Percentiles rank a stretch among this genome's conserved stretches.
Evolutionary conservation across 2,113 vertebrate species (phyloP).

Genomic region (Cacatua alba): DNA sequence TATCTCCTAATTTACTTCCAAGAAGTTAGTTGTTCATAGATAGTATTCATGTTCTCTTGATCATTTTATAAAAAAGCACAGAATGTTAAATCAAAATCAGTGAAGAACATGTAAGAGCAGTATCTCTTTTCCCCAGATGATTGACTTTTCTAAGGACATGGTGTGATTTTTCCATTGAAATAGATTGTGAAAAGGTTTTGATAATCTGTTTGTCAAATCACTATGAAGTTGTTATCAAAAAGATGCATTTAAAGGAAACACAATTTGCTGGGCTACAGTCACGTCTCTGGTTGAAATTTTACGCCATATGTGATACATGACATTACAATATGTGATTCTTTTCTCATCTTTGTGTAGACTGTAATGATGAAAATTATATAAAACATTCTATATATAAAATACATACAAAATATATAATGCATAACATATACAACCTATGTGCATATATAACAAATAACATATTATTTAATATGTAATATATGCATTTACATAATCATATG

Average conservation of each 20-base stretch:
- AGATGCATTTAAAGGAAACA: not conserved
- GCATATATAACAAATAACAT: not conserved
- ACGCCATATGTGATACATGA: not conserved
- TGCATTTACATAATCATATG: not conserved
- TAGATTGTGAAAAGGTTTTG: not conserved
- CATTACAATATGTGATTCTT: not conserved
- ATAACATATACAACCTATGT: not conserved
- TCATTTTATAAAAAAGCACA: not conserved
- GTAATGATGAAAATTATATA: not conserved
- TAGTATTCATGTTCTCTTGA: not conserved
- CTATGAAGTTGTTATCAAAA: not conserved
- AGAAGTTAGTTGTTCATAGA: not conserved
- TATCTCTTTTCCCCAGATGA: not conserved
- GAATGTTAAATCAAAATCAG: not conserved
- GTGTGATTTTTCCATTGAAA: not conserved
- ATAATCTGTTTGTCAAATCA: not conserved
- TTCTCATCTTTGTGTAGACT: not conserved
- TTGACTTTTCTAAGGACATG: rapidly evolving
- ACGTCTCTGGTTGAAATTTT: not conserved
- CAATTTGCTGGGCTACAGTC: not conserved
- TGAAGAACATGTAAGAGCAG: not conserved
- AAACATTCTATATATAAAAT: not conserved
- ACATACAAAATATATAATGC: not conserved
- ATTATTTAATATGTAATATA: not conserved
- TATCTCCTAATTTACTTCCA: not conserved